These are phyloP conservation scores for Corynorhinus townsendii DNA, from an alignment of 2,113 vertebrate species.

Conservation along the genomic window DNA sequence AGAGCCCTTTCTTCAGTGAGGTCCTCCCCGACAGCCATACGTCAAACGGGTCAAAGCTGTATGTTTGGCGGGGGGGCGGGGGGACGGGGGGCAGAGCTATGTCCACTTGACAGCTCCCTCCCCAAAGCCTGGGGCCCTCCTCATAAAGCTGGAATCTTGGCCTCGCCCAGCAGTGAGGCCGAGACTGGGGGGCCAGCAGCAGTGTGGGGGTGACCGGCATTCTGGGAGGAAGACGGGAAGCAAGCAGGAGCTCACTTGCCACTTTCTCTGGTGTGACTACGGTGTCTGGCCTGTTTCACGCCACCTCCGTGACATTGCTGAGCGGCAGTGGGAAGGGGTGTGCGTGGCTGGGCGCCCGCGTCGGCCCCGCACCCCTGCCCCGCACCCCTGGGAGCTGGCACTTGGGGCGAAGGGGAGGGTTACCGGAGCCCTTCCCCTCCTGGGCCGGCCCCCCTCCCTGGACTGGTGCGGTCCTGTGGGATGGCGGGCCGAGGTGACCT, in stretches of 20 bases:
- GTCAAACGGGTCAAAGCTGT: background rate
- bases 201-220: accelerated
- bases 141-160: background rate
- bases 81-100: background rate
- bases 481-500: background rate
- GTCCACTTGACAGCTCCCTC: too few species aligned
- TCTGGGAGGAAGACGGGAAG: background rate
- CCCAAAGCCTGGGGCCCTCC: background rate
- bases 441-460: too few species aligned
- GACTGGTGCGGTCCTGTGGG: background rate
- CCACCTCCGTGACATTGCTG: accelerated
- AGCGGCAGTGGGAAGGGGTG: background rate
- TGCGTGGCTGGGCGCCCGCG: accelerated
- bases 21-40: background rate
- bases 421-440: background rate
- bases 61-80: background rate
- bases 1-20: background rate
- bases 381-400: accelerated
- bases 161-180: accelerated
- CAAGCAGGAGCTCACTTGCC: accelerated
- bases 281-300: accelerated
- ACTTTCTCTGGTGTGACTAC: background rate
- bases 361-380: too few species aligned
- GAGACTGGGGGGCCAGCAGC: background rate
- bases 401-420: background rate